Evolutionary conservation across 2,113 vertebrate species (phyloP).

Genomic region (Symphodus melops): DNA sequence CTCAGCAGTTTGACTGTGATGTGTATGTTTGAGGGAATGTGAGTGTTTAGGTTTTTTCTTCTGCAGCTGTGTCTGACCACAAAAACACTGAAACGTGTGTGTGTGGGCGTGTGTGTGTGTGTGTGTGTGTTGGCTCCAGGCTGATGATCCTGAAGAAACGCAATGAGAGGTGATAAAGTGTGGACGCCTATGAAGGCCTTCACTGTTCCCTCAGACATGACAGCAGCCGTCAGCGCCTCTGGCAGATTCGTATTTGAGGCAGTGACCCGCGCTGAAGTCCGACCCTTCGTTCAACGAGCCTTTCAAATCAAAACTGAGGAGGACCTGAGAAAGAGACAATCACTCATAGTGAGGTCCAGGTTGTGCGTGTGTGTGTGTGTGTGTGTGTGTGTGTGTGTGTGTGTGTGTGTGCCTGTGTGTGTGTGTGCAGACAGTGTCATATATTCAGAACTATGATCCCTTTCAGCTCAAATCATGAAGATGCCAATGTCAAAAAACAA

Average conservation of each 20-base stretch:
- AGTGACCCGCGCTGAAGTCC: slow-evolving; percentile 43
- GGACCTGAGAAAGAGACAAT: slow-evolving; percentile 13
- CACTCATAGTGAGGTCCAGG: neutral
- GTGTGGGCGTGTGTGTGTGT: slow-evolving; percentile 9
- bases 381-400: too few species aligned
- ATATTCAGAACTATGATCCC: too few species aligned
- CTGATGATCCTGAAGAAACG: slow-evolving; percentile 1
- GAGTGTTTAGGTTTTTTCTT: slow-evolving; percentile 71
- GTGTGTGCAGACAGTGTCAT: too few species aligned
- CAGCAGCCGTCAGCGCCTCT: slow-evolving; percentile 74
- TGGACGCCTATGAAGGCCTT: slow-evolving; percentile 69
- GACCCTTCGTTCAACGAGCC: slow-evolving; percentile 65
- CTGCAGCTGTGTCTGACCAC: slow-evolving; percentile 72
- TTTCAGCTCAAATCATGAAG: too few species aligned
- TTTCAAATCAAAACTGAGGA: slow-evolving; percentile 50
- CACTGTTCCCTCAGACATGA: slow-evolving; percentile 76
- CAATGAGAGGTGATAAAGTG: slow-evolving; percentile 69
- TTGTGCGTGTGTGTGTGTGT: too few species aligned
- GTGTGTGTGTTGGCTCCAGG: neutral
- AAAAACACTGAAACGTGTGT: slow-evolving; percentile 33
- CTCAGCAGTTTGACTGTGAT: slow-evolving; percentile 54
- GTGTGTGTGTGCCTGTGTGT: too few species aligned
- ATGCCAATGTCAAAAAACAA: too few species aligned
- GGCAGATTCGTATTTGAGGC: slow-evolving; percentile 57
- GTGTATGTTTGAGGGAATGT: slow-evolving; percentile 65